Evolutionary conservation across 2,797 vertebrate species (phyloP).

Genomic region (Liasis olivaceus): DNA sequence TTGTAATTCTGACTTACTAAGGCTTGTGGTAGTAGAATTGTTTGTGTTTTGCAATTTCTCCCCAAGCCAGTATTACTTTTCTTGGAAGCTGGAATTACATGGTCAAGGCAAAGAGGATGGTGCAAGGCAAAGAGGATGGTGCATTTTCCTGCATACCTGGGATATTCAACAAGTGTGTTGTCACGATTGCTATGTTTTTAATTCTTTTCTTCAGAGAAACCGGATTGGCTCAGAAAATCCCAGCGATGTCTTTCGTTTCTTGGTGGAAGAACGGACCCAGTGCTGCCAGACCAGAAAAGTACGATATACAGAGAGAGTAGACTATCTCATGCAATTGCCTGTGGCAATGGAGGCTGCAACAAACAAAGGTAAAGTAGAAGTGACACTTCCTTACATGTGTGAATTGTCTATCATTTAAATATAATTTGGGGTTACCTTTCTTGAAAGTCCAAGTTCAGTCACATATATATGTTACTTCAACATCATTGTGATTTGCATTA

Average conservation of each 20-base stretch:
- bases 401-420: background rate
- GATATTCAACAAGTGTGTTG: background rate
- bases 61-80: background rate
- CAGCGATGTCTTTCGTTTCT: conserved; percentile 92
- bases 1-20: background rate
- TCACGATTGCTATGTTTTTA: accelerated
- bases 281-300: conserved; percentile 95
- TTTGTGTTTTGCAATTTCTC: background rate
- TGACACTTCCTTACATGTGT: background rate
- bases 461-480: too few species aligned
- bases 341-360: conserved; percentile 90
- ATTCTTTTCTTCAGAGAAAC: conserved; percentile 83
- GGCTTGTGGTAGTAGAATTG: background rate
- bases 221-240: conserved; percentile 91
- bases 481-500: background rate
- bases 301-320: conserved; percentile 91
- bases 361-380: conserved; percentile 85
- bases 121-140: background rate
- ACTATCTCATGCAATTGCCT: conserved; percentile 95
- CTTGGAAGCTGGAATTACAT: background rate
- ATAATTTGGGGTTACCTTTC: background rate
- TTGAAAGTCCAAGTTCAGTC: background rate
- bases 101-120: background rate
- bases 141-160: background rate
- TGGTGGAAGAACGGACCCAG: conserved; percentile 94